Conservation (phyloP, 2,797 vertebrate genomes). For the Pelochelys cantorii region DNA sequence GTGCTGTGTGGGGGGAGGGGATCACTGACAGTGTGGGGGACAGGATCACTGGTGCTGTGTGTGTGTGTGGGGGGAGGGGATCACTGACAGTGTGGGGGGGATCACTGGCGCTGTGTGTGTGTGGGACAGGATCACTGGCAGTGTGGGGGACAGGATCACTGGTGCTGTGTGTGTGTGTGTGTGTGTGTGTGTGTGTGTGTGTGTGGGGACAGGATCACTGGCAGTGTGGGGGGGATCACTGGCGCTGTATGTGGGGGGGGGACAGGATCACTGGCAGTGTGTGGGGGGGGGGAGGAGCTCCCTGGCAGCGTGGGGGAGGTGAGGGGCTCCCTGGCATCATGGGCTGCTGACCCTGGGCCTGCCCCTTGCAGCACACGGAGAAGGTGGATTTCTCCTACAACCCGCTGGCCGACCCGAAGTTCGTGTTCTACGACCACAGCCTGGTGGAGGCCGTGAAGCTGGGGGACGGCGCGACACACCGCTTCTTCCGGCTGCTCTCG, state of each 20-base stretch:
- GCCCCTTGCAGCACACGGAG: slow-evolving; percentile 84
- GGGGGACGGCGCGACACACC: slow-evolving; percentile 75
- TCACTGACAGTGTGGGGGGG: no score
- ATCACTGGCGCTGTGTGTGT: no score
- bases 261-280: background rate
- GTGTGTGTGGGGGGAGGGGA: no score
- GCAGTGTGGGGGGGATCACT: background rate
- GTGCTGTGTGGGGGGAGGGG: no score
- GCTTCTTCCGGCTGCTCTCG: slow-evolving; percentile 91
- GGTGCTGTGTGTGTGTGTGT: no score
- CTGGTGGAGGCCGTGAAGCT: slow-evolving; percentile 86
- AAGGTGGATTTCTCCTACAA: slow-evolving; percentile 93
- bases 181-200: no score
- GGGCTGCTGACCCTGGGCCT: background rate
- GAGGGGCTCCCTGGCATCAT: background rate
- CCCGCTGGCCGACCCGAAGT: slow-evolving; percentile 88
- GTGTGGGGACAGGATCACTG: background rate
- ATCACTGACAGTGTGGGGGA: no score
- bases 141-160: no score
- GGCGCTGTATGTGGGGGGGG: accelerated
- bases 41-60: no score
- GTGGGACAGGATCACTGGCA: no score
- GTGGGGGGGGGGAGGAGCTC: no score
- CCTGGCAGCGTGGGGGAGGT: no score
- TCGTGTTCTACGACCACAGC: slow-evolving; percentile 89